phyloP scores from a whole-genome alignment of 2,888 invertebrate genomes.

The Aphrophora alni region DNA sequence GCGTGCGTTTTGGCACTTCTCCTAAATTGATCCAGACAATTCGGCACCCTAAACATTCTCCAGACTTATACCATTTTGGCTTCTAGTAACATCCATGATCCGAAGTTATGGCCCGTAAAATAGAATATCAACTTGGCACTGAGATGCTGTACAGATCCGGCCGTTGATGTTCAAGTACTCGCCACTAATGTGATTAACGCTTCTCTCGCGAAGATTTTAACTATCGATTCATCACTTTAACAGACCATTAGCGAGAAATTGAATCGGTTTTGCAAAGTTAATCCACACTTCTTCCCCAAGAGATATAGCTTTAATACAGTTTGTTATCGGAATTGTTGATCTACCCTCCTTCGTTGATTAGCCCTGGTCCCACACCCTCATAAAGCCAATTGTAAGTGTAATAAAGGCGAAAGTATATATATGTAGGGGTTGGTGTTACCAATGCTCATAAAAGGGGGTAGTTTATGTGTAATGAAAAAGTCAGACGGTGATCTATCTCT shows the following conservation, averaged over 20 bases:
- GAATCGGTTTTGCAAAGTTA: conserved; percentile 6
- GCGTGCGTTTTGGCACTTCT: too few species aligned
- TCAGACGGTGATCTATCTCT: neutral
- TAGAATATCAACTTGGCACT: neutral
- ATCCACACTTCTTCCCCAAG: neutral
- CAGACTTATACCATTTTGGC: too few species aligned
- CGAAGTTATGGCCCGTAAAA: neutral
- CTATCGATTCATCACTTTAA: conserved; percentile 6
- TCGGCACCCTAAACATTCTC: neutral
- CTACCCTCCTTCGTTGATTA: neutral
- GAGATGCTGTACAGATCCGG: too few species aligned
- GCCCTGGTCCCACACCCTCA: neutral
- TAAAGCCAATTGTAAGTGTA: conserved; percentile 6
- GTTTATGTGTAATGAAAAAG: conserved; percentile 9
- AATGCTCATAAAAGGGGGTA: conserved; percentile 2
- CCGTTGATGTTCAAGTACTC: too few species aligned
- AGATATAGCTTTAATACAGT: conserved; percentile 9
- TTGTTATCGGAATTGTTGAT: neutral
- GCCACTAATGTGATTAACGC: neutral
- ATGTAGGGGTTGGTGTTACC: conserved; percentile 2
- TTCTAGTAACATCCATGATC: too few species aligned
- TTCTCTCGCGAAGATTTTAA: neutral
- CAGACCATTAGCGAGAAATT: conserved; percentile 9
- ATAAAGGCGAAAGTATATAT: conserved; percentile 4
- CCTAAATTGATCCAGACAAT: too few species aligned